Base-by-base conservation (phyloP, 2,113 vertebrate species). In the Vimba vimba region DNA sequence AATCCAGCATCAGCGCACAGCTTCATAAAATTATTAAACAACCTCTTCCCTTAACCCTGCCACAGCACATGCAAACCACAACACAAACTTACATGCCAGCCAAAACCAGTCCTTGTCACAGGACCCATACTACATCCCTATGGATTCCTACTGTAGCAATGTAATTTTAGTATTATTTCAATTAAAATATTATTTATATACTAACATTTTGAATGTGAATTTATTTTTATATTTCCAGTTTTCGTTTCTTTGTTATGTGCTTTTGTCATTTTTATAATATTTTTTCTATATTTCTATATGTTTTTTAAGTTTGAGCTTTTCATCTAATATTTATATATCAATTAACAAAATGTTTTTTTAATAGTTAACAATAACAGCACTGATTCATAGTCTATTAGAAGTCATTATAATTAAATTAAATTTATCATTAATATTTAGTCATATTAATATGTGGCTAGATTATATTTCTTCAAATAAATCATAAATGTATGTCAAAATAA, bases 21-120 rank as follows among this genome's bases (percentile, higher is more conserved):
- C n/a, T 68, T 82, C 19, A 50, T 68, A 68, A 52, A 82, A 27
- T 4, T 82, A 50, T n/a, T 82, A 69, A 68, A 82, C 59, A 33
- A 50, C 23, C 36, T 62, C 12, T 19, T 62, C 3, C 57, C 33
- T 60, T 50, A 45, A 82, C 33, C 39, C 15, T 66, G 25, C 11
- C 10, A 21, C 11, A 52, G 62, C 19, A 66, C 47, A 27, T 66
- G 3, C 13, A 45, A 21, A 8, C 6, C 79, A 45, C 4, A 30
- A 43, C 60, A 30, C 43, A 68, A 17, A 30, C 43, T 11, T 77
- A 55, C n/a, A 10, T 1, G 23, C 23, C 13, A 47, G 1, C 21
- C n/a, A 74, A 47, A 47, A 74, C 33, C 66, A 69, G 7, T 69
- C 15, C 36, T 6, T 68, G 30, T 33, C 6, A 69, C 9, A n/a